These are phyloP conservation scores for Callimorpha dominula DNA, from an alignment of 2,888 invertebrate species.

Conservation along the genomic window DNA sequence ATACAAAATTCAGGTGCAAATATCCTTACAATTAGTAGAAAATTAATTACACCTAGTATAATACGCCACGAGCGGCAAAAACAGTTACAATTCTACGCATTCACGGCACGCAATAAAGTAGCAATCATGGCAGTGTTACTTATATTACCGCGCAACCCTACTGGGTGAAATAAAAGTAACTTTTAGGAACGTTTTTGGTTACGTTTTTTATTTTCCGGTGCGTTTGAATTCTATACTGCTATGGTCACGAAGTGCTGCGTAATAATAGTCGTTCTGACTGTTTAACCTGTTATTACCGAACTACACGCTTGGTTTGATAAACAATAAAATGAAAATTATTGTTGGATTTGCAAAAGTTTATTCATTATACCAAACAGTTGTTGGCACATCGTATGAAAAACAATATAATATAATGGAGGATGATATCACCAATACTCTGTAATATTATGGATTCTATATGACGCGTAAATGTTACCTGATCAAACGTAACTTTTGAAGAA, in stretches of 20 bases:
- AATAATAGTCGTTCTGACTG: background rate
- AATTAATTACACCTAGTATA: constrained; percentile 16
- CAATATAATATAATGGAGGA: no score
- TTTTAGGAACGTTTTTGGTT: constrained; percentile 22
- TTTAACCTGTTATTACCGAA: background rate
- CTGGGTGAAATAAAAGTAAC: constrained; percentile 33
- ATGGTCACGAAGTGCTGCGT: constrained; percentile 3
- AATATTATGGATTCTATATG: no score
- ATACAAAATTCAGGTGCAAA: background rate
- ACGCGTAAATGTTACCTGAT: no score
- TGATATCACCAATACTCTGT: no score
- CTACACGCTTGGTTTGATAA: background rate
- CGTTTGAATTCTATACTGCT: constrained; percentile 9
- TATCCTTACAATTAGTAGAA: background rate
- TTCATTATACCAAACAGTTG: background rate
- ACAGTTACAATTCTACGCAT: constrained; percentile 12
- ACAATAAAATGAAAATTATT: background rate
- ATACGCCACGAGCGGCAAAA: background rate
- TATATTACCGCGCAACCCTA: constrained; percentile 27
- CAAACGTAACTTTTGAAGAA: no score
- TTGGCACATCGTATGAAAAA: no score
- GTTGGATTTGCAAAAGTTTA: background rate
- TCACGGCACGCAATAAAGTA: constrained; percentile 30
- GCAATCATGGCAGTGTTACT: constrained; percentile 26
- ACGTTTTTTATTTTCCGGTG: constrained; percentile 25